Conservation (phyloP, 2,113 vertebrate species). For the Ciconia maguari region DNA sequence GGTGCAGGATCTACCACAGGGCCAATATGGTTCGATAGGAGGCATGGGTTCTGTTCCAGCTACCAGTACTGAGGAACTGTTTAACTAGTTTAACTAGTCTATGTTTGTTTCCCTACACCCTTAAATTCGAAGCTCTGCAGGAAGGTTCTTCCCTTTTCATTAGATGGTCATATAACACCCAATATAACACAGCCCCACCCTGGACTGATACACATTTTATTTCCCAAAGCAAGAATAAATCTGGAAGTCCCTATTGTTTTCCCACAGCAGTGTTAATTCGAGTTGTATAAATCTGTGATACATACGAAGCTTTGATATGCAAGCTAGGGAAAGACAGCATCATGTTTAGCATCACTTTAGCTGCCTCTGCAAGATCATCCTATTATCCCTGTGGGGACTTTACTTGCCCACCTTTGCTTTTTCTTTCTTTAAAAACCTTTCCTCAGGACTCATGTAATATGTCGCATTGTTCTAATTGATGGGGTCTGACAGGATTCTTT, state of each 20-base stretch:
- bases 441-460: background rate
- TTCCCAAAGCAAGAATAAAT: background rate
- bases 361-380: background rate
- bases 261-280: background rate
- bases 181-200: background rate
- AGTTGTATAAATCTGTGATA: background rate
- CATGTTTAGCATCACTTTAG: background rate
- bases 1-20: background rate
- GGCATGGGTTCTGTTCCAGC: background rate
- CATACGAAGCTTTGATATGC: background rate
- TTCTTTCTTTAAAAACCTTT: background rate
- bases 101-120: background rate
- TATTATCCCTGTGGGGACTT: background rate
- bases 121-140: background rate
- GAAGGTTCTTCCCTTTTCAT: background rate
- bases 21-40: background rate
- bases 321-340: background rate
- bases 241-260: background rate
- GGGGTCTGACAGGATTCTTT: background rate
- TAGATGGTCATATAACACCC: background rate
- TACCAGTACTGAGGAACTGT: background rate
- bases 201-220: background rate
- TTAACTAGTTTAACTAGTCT: background rate
- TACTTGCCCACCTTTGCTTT: background rate
- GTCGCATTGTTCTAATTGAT: background rate